Evolutionary conservation across 2,113 vertebrate species (phyloP).

Genomic region (Vireo altiloquus): DNA sequence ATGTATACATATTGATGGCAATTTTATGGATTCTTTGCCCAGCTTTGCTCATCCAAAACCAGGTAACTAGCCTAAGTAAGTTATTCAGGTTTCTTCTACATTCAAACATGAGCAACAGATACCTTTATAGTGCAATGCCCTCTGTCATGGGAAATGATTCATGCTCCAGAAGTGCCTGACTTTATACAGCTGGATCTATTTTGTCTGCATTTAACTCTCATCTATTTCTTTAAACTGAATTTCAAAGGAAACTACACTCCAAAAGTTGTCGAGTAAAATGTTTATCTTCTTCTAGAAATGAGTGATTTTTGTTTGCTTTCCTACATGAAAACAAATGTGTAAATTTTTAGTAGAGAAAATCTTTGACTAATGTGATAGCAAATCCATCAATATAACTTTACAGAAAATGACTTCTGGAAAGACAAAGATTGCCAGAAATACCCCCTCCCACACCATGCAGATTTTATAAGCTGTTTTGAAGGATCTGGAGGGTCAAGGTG

Average conservation of each 20-base stretch:
- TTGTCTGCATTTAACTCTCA: neutral
- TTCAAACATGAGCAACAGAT: neutral
- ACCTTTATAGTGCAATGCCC: neutral
- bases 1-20: neutral
- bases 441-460: neutral
- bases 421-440: neutral
- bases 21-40: neutral
- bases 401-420: neutral
- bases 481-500: neutral
- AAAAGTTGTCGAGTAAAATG: neutral
- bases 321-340: neutral
- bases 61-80: neutral
- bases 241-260: neutral
- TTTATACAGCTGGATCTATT: neutral
- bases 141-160: neutral
- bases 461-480: neutral
- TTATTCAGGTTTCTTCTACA: neutral
- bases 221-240: conserved; percentile 2
- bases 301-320: neutral
- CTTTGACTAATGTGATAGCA: neutral
- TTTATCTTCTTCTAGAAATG: neutral
- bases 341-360: neutral
- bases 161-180: neutral
- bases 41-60: neutral
- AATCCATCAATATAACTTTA: neutral